Evolutionary conservation across 2,113 vertebrate species (phyloP).

Genomic region (Labeo rohita): DNA sequence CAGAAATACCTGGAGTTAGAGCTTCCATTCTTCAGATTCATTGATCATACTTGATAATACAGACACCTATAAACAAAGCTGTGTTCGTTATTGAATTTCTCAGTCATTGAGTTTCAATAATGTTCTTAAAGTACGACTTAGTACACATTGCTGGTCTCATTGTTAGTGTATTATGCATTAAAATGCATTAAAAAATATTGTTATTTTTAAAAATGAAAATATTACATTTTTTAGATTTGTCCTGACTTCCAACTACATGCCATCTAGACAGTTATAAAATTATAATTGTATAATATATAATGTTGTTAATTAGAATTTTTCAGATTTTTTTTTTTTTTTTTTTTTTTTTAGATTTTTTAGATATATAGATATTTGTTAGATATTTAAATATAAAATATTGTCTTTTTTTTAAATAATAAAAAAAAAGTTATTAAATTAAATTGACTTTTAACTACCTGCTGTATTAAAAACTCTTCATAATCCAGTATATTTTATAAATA

Average conservation of each 20-base stretch:
- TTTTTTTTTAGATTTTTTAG: too few relatives aligned
- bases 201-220: not conserved
- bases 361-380: too few relatives aligned
- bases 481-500: not conserved
- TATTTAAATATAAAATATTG: too few relatives aligned
- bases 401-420: too few relatives aligned
- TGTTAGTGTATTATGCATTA: not conserved
- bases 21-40: not conserved
- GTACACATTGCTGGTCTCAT: not conserved
- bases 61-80: not conserved
- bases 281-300: too few relatives aligned
- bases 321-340: too few relatives aligned
- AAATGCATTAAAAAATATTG: not conserved
- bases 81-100: too few relatives aligned
- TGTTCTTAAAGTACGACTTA: not conserved
- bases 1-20: not conserved
- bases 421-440: too few relatives aligned
- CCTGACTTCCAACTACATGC: not conserved
- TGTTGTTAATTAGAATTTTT: too few relatives aligned
- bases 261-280: too few relatives aligned
- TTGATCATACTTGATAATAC: not conserved
- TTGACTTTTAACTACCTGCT: too few relatives aligned
- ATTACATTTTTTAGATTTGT: too few relatives aligned
- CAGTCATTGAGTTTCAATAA: not conserved
- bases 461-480: not conserved